These are phyloP conservation scores for Girardinus metallicus DNA, from an alignment of 2,797 vertebrate genomes.

Conservation along the genomic window DNA sequence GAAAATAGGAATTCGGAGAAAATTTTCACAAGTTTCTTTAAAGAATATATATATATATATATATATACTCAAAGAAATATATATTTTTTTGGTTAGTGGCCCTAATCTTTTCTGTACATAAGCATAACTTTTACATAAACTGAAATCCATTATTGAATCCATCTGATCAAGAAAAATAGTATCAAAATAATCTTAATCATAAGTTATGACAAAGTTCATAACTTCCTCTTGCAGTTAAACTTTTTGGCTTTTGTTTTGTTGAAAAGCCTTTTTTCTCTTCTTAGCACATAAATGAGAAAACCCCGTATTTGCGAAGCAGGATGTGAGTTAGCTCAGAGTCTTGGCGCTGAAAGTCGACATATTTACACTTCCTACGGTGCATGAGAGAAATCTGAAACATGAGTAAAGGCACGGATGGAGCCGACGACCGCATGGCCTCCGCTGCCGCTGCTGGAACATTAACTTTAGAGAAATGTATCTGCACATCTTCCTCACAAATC, in stretches of 20 bases:
- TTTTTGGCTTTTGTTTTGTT: neutral
- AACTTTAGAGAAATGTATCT: slow-evolving; percentile 26
- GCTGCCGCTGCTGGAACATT: slow-evolving; percentile 23
- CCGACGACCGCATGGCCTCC: slow-evolving; percentile 9
- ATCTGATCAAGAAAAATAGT: neutral
- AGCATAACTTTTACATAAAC: neutral
- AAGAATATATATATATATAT: no score
- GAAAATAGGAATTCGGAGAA: no score
- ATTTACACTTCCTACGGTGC: slow-evolving; percentile 2
- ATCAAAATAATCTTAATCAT: neutral
- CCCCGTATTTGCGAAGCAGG: neutral
- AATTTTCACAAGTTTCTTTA: no score
- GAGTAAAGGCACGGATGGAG: neutral
- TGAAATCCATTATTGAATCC: neutral
- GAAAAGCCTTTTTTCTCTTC: neutral
- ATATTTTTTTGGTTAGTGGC: no score
- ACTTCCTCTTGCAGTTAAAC: neutral
- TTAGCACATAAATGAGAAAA: neutral
- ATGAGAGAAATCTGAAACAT: slow-evolving; percentile 15
- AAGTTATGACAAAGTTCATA: neutral
- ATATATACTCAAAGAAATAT: no score
- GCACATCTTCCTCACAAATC: slow-evolving; percentile 16
- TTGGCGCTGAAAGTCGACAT: neutral
- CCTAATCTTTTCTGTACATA: no score
- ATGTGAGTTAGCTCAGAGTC: neutral